Evolutionary conservation across 2,113 vertebrate species (phyloP).

Genomic region (Urocitellus parryii): DNA sequence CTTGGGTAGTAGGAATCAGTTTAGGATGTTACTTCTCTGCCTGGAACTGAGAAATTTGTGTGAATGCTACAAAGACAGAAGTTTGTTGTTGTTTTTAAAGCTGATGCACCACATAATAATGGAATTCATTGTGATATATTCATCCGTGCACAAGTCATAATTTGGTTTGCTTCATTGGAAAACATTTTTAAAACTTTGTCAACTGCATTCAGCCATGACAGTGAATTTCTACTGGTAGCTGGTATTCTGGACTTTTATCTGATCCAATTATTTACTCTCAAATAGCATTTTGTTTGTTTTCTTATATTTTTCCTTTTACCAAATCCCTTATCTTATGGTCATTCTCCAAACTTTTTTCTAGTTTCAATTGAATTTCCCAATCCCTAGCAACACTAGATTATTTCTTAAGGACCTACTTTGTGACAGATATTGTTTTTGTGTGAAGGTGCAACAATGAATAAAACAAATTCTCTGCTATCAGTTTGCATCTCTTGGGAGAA

Average conservation of each 20-base stretch:
- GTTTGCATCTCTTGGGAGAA: neutral
- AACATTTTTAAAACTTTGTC: neutral
- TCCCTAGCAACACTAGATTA: neutral
- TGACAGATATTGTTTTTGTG: neutral
- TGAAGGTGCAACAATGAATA: neutral
- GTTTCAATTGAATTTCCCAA: neutral
- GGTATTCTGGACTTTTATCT: neutral
- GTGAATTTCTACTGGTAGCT: neutral
- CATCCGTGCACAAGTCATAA: too few species aligned
- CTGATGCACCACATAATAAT: too few species aligned
- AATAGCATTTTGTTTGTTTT: neutral
- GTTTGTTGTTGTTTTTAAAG: too few species aligned
- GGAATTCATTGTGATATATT: too few species aligned
- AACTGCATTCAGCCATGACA: neutral
- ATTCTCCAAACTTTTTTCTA: neutral
- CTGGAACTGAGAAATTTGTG: neutral
- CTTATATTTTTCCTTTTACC: neutral
- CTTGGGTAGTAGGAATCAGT: neutral
- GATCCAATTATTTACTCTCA: neutral
- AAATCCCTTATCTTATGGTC: neutral
- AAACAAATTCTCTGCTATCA: neutral
- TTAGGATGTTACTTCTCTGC: neutral
- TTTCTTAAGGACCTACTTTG: neutral
- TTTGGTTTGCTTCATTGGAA: neutral
- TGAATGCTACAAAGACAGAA: neutral